Evolutionary conservation across 64 coral and sea anemone genomes (phyloP), one percentile per base, ranked within the genome.

Genomic region (Hydrozoanthus tunicans): DNA sequence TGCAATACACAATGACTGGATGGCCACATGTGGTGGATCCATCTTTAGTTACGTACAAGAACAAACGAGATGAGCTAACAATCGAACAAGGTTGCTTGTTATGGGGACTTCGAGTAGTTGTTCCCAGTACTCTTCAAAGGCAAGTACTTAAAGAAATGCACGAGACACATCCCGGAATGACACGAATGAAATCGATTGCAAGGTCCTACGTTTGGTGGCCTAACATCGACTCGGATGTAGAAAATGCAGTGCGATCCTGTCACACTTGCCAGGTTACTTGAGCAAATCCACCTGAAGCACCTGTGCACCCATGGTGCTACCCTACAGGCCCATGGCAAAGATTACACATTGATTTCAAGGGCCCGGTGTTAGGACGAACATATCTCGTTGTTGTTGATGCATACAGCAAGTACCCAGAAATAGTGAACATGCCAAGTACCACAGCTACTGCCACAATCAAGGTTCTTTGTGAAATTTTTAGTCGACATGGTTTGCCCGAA

Each of bases 151-250:
- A 86, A 55, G 91, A 93, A 72, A 3, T 93, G 80, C 23, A 93
- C 60, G 86, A 89, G 56, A 83, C 65, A 52, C 92, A 90, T 72
- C 73, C 70, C 6, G 79, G 79, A 62, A 83, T 94, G n/a, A 90
- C 69, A 59, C 59, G 66, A 51, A 94, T 90, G 78, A 93, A 94
- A 90, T 72, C 92, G 1, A 66, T 90, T 4, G 92, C 92, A 62
- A 73, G 86, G 77, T 90, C 79, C 14, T 90, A 77, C 27, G 92
- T 94, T 4, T 90, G 88, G 79, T 90, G 92, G 86, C 71, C 92
- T 32, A 90, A 90, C 3, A 83, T 90, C 20, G 86, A 94, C 75
- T 66, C 51, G 53, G 79, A 94, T 58, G 72, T 94, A 52, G 92
- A 93, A 53, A 81, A 59, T 23, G 71, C 56, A 9, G 55, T 93